phyloP scores from a whole-genome alignment of 2,888 invertebrate genomes.

The Caradrina clavipalpis region DNA sequence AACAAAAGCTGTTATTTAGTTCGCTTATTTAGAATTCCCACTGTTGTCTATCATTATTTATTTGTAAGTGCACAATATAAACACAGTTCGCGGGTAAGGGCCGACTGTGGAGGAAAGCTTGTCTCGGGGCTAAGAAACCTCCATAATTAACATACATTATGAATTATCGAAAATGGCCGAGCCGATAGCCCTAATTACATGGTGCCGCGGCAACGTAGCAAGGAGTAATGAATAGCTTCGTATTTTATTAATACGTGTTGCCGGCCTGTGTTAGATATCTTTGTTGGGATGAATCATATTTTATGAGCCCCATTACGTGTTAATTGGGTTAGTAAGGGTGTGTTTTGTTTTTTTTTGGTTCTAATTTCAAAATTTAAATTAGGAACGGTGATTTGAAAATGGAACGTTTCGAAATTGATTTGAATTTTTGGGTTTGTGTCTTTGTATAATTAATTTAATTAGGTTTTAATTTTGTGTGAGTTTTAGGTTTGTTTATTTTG shows the following conservation, averaged over 20 bases:
- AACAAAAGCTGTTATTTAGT: constrained; percentile 69
- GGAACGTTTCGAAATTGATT: constrained; percentile 39
- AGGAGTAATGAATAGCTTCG: constrained; percentile 84
- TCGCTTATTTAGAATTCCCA: constrained; percentile 68
- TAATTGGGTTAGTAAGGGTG: constrained; percentile 78
- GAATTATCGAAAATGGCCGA: constrained; percentile 89
- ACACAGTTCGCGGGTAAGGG: constrained; percentile 67
- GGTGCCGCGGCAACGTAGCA: constrained; percentile 76
- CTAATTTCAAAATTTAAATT: constrained; percentile 59
- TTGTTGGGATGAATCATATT: constrained; percentile 82
- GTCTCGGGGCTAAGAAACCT: constrained; percentile 82
- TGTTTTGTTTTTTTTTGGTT: constrained; percentile 51
- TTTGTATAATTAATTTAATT: constrained; percentile 31
- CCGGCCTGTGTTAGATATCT: constrained; percentile 83
- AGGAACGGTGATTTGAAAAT: constrained; percentile 49
- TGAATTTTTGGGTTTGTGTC: constrained; percentile 18
- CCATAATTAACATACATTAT: constrained; percentile 90
- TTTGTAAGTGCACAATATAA: constrained; percentile 73
- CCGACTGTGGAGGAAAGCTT: constrained; percentile 64
- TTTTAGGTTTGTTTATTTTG: constrained; percentile 16
- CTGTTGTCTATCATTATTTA: constrained; percentile 74
- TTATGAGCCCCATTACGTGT: constrained; percentile 80
- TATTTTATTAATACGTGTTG: constrained; percentile 85
- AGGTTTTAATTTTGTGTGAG: constrained; percentile 12
- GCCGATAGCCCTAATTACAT: constrained; percentile 86